Conservation (phyloP, 2,797 vertebrate genomes). For the Crenuchus spilurus region DNA sequence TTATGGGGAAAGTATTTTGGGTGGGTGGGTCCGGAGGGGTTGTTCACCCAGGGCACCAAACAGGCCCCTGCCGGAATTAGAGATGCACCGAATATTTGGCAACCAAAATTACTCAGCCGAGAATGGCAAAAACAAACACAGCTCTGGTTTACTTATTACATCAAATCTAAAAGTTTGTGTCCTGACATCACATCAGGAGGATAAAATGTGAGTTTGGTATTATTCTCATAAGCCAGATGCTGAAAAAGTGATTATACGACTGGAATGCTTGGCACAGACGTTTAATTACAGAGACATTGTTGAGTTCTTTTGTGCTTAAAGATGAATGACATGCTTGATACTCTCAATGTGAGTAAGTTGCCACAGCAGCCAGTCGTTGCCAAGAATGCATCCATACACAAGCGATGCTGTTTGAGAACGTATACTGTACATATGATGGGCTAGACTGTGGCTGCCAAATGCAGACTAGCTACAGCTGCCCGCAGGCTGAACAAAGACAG, state of each 20-base stretch:
- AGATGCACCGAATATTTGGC: too few species aligned
- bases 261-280: background rate
- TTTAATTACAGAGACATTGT: background rate
- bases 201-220: too few species aligned
- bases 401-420: slow-evolving; percentile 16
- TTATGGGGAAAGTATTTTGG: too few species aligned
- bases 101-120: too few species aligned
- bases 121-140: too few species aligned
- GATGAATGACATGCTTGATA: slow-evolving; percentile 12
- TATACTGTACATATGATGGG: slow-evolving; percentile 45
- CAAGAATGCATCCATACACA: slow-evolving; percentile 27
- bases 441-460: slow-evolving; percentile 63
- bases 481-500: slow-evolving; percentile 73
- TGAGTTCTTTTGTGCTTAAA: slow-evolving; percentile 2
- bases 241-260: background rate
- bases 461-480: slow-evolving; percentile 70
- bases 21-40: too few species aligned
- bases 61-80: too few species aligned
- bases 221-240: too few species aligned
- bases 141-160: too few species aligned
- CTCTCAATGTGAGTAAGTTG: slow-evolving; percentile 2
- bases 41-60: too few species aligned
- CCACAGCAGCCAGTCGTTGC: slow-evolving; percentile 21
- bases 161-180: too few species aligned
- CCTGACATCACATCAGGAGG: too few species aligned